phyloP scores from a whole-genome alignment of 2,113 vertebrate species.

The human region DNA sequence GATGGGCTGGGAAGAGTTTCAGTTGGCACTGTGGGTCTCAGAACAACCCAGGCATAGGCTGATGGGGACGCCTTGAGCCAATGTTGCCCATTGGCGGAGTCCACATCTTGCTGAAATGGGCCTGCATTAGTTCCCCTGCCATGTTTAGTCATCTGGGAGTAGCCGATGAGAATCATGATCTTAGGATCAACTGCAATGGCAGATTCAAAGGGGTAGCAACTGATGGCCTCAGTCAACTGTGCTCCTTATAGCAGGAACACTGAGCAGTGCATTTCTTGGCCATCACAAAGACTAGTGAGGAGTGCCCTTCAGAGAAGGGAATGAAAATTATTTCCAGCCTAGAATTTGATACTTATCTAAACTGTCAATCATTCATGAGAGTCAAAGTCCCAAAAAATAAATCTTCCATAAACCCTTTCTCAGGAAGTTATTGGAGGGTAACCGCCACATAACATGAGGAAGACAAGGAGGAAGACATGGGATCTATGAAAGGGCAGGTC shows the following conservation, averaged over 20 bases:
- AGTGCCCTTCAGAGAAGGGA: background rate
- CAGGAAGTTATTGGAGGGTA: background rate
- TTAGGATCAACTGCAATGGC: background rate
- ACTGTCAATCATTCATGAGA: background rate
- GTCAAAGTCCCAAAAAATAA: background rate
- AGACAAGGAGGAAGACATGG: background rate
- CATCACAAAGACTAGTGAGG: background rate
- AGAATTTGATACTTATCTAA: background rate
- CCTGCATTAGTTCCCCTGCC: background rate
- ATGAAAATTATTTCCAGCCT: background rate
- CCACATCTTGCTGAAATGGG: background rate
- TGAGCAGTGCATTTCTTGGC: background rate
- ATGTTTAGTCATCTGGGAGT: background rate
- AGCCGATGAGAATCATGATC: background rate
- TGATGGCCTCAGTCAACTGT: no score
- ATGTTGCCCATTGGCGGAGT: background rate
- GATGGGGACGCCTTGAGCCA: background rate
- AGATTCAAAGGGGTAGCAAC: background rate
- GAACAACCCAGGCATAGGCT: background rate
- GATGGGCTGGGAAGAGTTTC: background rate
- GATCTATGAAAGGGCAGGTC: background rate
- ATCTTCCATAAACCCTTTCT: background rate
- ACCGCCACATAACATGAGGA: background rate
- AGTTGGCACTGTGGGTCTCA: background rate
- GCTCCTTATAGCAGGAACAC: background rate